Base-by-base conservation (phyloP, 2,113 vertebrate genomes). In the Lates calcarifer region DNA sequence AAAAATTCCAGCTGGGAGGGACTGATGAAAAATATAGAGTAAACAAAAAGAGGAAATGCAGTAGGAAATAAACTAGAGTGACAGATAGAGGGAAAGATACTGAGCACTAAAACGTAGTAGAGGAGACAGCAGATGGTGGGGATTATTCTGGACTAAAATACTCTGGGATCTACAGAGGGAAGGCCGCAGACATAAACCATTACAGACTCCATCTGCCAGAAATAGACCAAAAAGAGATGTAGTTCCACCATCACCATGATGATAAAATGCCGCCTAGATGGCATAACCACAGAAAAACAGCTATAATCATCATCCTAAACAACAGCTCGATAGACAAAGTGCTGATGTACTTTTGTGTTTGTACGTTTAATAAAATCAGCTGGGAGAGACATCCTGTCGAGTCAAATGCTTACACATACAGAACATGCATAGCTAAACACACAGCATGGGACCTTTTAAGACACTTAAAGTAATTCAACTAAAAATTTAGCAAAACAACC, bases 91-190 rank as follows among this genome's bases (percentile, higher is more conserved):
- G 35, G 77, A 75, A 79, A 78, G 83, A 90, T 85, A 76, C 61
- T 73, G 77, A 84, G 76, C 24, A 53, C 71, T 91, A 67, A 83
- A 94, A 87, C 76, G 61, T 89, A 92, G 89, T 83, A 84, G 84
- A 91, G 84, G 82, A 92, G 91, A 91, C 87, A 94, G 91, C 95
- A 95, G 95, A 95, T 95, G 95, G 95, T 93, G 89, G 83, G 93
- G 94, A 95, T 96, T 95, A 95, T 93, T 93, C 89, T 77, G 75
- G 87, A 93, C 92, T 90, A 92, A 95, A 95, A 94, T 95, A 93
- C 94, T 92, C 89, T 82, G 90, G 92, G 94, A 93, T 94, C 93
- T 90, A 91, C 88, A 85, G 87, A 93, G 92, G 87, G 91, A 89
- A 87, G 85, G 91, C 92, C 86, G 43, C 86, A 89, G 81, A 90